Base-by-base conservation (phyloP, 2,797 vertebrate species). In the Sciurus vulgaris region DNA sequence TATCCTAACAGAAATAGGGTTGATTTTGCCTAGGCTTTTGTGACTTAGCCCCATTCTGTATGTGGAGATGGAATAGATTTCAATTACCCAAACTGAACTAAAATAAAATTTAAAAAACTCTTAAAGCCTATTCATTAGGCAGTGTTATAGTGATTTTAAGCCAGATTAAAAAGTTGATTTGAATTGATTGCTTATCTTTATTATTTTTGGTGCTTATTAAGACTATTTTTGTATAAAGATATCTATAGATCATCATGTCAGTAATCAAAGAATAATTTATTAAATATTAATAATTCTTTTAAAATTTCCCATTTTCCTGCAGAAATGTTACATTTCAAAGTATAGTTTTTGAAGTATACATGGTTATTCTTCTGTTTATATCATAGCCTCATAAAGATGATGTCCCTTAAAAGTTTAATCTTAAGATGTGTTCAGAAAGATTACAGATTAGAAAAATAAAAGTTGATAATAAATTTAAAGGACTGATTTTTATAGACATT, bases 171-270 rank as follows among this genome's bases (percentile, higher is more conserved):
- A 85, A 88, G 26, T 79, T 87, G 24, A 72, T 63, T 85, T 70
- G 47, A 86, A 77, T 87, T 83, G 49, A 90, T 96, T 89, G 63
- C 56, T 94, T 91, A 51, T 38, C 12, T 89, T 93, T 84, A 54
- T 51, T 56, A 35, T 69, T 81, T 84, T 86, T 79, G 47, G 49
- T 79, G 22, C 12, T 92, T 49, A 47, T 38, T n/a, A 95, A 47
- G 38, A 54, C 54, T 74, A 51, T 24, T 92, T 82, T 92, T 89
- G 7, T 87, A 22, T 92, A 77, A 59, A 77, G 12, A 59, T 67
- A 6, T 81, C 51, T 33, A 4, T 85, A 84, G 26, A 81, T 63
- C 13, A 35, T 91, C 81, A 51, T 81, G 15, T 56, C 35, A 88
- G 1, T 82, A 91, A 84, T 90, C 69, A 91, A 89, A 96, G 15